Conservation (phyloP, 2,113 vertebrate genomes). For the Cottus gobio region DNA sequence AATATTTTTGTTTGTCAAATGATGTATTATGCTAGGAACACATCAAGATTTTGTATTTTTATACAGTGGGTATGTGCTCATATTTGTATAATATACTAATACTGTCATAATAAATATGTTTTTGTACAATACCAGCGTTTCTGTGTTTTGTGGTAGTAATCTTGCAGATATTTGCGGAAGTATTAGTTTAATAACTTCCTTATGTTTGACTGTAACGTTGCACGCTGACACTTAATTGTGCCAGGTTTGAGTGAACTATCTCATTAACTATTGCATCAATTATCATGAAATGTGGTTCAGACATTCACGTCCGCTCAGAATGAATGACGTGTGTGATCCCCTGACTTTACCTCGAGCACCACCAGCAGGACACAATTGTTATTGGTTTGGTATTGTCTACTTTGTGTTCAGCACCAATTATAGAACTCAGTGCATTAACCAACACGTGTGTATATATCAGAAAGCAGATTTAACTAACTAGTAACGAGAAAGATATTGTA, state of each 20-base stretch:
- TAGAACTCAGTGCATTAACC: background rate
- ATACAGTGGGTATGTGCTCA: slow-evolving; percentile 54
- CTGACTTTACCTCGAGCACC: background rate
- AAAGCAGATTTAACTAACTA: background rate
- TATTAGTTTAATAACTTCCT: background rate
- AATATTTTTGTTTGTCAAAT: slow-evolving; percentile 33
- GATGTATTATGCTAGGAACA: slow-evolving; percentile 40
- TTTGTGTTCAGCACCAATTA: background rate
- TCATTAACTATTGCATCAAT: background rate
- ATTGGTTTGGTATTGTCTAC: background rate
- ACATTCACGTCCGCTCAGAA: background rate
- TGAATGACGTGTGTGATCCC: background rate
- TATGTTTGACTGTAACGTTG: background rate
- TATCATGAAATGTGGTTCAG: background rate
- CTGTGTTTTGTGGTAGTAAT: slow-evolving; percentile 3
- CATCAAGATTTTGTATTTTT: slow-evolving; percentile 66
- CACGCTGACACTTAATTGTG: background rate
- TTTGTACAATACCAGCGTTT: slow-evolving; percentile 68
- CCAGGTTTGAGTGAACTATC: background rate
- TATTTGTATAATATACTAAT: slow-evolving; percentile 76
- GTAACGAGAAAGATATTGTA: background rate
- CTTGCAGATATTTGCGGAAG: background rate
- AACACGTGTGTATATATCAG: background rate
- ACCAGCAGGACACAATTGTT: background rate
- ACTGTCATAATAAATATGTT: slow-evolving; percentile 79